Base-by-base conservation (phyloP, 2,113 vertebrate species). In the Platichthys flesus region DNA sequence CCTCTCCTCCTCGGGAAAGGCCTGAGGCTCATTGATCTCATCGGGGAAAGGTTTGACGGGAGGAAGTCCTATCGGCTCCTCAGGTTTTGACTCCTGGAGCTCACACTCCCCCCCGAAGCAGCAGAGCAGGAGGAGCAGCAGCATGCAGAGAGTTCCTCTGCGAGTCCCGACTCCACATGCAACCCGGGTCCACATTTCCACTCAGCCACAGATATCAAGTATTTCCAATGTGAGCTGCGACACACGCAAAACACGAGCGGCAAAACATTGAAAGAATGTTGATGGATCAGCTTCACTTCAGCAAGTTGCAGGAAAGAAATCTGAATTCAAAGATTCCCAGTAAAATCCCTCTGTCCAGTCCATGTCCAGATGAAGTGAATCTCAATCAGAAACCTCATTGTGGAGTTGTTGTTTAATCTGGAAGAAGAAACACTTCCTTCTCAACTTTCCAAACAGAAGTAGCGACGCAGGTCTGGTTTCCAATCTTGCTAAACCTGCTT, bases 1-100 rank as follows among this genome's bases (percentile, higher is more conserved):
- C 81, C 95, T 94, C 74, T 70, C 87, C 71, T 67, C 24, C 0
- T 89, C 71, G 0, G 89, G 91, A 28, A 68, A 85, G 14, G 86
- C 56, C 35, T 93, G 86, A 2, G 89, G 72, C 13, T 67, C 71
- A 15, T 69, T 31, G 18, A 55, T 20, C 1, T 68, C 67, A 66
- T 75, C 5, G 0, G 65, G 7, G 26, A 71, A 21, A 28, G 85
- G 75, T 24, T 83, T 67, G 31, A 52, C 55, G 3, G 1, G 23
- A 0, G 65, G 15, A 2, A 56, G 5, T 4, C 45, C 21, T 15
- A 49, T 24, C 1, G 58, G 3, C 0, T 9, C 0, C 12, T 68
- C 18, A 18, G 88, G 57, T 63, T 79, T 74, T 0, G 75, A 16
- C 3, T 67, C 35, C 51, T 86, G 23, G 13, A 61, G 26, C 70